These are phyloP conservation scores for Melanostoma mellinum DNA, from an alignment of 2,888 invertebrate genomes.

Conservation along the genomic window DNA sequence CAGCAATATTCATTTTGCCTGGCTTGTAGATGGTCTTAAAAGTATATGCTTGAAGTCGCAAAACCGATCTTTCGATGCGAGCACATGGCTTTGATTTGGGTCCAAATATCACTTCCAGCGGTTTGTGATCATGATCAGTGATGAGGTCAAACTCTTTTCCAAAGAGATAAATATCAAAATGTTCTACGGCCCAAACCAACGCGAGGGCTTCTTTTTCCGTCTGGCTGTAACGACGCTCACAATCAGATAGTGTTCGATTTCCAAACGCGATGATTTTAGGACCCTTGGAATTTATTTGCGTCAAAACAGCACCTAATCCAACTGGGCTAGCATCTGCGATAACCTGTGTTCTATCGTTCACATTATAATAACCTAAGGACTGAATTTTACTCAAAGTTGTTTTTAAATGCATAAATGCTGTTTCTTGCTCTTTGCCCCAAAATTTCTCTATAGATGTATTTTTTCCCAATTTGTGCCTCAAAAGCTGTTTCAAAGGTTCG, in stretches of 20 bases:
- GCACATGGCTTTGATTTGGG: too few relatives aligned
- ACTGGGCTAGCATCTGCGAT: constrained; percentile 78
- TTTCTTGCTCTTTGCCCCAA: background rate
- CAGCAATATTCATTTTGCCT: background rate
- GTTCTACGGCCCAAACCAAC: too few relatives aligned
- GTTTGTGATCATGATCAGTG: too few relatives aligned
- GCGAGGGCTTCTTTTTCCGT: too few relatives aligned
- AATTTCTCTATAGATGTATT: background rate
- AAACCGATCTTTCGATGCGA: too few relatives aligned
- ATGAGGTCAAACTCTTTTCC: too few relatives aligned
- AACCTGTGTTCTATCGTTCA: constrained; percentile 74
- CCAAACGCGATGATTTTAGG: constrained; percentile 72
- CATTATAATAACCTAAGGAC: constrained; percentile 75
- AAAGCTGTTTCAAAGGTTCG: background rate
- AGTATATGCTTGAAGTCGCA: background rate
- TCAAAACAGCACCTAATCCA: constrained; percentile 74
- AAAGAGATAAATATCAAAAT: too few relatives aligned
- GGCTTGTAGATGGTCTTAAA: background rate
- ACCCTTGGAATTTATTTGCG: background rate
- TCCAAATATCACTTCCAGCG: too few relatives aligned
- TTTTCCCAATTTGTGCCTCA: constrained; percentile 2
- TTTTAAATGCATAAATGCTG: background rate
- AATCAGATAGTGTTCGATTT: constrained; percentile 61
- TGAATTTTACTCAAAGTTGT: background rate
- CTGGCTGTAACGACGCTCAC: too few relatives aligned